A percentile compares a stretch with the other conserved stretches of the same genome.
Evolutionary conservation across 2,797 vertebrate genomes (phyloP).

Genomic region (Falco rusticolus): DNA sequence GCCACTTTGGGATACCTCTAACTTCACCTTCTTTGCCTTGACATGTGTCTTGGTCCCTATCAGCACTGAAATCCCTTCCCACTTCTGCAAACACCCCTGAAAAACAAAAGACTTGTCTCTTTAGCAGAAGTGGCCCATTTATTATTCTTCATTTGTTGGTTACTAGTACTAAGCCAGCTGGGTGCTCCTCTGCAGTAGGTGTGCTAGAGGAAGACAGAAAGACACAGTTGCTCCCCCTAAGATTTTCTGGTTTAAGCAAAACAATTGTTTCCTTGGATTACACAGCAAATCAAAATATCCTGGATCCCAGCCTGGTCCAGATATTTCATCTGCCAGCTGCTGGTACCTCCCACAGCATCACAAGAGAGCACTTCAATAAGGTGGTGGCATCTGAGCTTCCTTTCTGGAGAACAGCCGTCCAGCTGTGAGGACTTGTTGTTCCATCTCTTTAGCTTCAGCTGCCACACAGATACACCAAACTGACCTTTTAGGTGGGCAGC

Average conservation of each 20-base stretch:
- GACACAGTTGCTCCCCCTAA: background rate
- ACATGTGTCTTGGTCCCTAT: background rate
- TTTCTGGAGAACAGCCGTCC: background rate
- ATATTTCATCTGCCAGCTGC: background rate
- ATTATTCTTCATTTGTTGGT: background rate
- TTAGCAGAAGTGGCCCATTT: background rate
- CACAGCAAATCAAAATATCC: background rate
- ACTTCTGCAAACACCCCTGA: background rate
- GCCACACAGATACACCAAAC: background rate
- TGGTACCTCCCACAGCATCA: background rate
- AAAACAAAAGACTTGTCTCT: background rate
- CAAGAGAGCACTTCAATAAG: rapidly evolving
- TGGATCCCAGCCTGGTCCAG: background rate
- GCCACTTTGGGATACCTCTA: background rate
- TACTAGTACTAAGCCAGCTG: background rate
- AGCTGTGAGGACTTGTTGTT: background rate
- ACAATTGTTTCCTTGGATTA: background rate
- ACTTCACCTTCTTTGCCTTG: background rate
- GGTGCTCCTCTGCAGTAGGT: no score
- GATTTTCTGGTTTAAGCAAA: background rate
- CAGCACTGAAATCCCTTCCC: background rate
- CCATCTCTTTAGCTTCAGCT: background rate
- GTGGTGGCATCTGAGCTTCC: background rate
- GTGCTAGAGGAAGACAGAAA: background rate
- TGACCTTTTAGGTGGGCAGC: background rate